These are phyloP conservation scores for Belgica antarctica DNA, from an alignment of 2,888 invertebrate species.

Conservation along the genomic window DNA sequence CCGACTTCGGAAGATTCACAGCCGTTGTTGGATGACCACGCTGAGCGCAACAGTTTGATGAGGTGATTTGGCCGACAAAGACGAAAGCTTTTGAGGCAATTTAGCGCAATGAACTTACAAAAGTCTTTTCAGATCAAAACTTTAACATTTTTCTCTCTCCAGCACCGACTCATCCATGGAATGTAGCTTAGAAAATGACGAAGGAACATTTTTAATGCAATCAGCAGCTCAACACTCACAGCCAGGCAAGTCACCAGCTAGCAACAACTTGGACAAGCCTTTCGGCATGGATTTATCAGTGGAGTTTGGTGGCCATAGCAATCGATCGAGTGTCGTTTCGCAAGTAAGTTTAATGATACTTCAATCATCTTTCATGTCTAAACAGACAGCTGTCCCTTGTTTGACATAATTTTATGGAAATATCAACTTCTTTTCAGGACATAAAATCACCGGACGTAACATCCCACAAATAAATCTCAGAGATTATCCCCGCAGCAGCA, in stretches of 20 bases:
- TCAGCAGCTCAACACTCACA: slow-evolving; percentile 54
- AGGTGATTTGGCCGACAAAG: slow-evolving; percentile 23
- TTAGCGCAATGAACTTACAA: neutral
- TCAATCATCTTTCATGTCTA: too few relatives aligned
- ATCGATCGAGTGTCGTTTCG: slow-evolving; percentile 60
- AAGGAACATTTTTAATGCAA: slow-evolving; percentile 4
- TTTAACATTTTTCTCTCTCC: slow-evolving; percentile 47
- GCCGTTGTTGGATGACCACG: slow-evolving; percentile 56
- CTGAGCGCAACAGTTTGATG: slow-evolving; percentile 51
- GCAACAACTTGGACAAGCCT: slow-evolving; percentile 57
- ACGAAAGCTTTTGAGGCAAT: neutral
- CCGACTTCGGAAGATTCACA: slow-evolving; percentile 56
- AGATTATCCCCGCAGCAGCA: too few relatives aligned
- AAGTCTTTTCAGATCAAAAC: slow-evolving; percentile 41
- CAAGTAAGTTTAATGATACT: slow-evolving; percentile 54
- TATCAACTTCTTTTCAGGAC: slow-evolving; percentile 1
- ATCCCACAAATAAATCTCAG: slow-evolving; percentile 34
- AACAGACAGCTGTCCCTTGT: neutral
- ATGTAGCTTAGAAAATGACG: slow-evolving; percentile 37
- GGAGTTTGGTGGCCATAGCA: slow-evolving; percentile 61
- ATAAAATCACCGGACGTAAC: slow-evolving; percentile 39
- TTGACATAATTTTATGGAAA: slow-evolving; percentile 6
- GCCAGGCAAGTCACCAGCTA: neutral
- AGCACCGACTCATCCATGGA: slow-evolving; percentile 53
- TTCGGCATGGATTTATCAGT: slow-evolving; percentile 60